phyloP scores from a whole-genome alignment of 2,113 vertebrate genomes.

The Ageneiosus marmoratus region DNA sequence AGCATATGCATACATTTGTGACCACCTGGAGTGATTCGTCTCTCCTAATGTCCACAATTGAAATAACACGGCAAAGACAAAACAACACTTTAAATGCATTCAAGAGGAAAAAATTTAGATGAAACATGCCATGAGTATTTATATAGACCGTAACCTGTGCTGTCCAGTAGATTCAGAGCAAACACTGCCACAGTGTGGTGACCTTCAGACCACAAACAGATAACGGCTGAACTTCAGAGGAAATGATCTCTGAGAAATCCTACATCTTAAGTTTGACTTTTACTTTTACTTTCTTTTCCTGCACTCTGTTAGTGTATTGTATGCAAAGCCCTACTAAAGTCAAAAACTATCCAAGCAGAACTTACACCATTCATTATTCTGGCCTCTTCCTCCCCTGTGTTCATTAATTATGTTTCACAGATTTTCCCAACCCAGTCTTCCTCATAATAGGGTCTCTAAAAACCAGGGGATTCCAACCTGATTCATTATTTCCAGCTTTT shows the following conservation, averaged over 20 bases:
- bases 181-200: constrained; percentile 53
- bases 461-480: constrained; percentile 66
- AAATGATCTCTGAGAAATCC: background rate
- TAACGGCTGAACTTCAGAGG: background rate
- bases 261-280: background rate
- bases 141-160: background rate
- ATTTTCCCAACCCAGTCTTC: constrained; percentile 44
- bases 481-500: constrained; percentile 78
- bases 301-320: constrained; percentile 2
- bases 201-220: constrained; percentile 42
- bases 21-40: constrained; percentile 33
- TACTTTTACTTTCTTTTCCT: constrained; percentile 14
- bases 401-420: constrained; percentile 63
- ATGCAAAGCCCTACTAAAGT: constrained; percentile 22
- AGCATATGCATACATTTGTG: constrained; percentile 40
- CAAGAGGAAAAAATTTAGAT: background rate
- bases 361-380: constrained; percentile 63
- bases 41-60: constrained; percentile 40
- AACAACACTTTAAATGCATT: background rate
- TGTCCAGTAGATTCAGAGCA: constrained; percentile 20
- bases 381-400: constrained; percentile 53
- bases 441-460: constrained; percentile 54
- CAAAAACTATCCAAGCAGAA: constrained; percentile 49
- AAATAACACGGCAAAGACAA: constrained; percentile 35
- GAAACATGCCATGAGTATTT: background rate